A percentile compares a stretch with the other conserved stretches of the same genome.
phyloP scores from a whole-genome alignment of 1,140 invertebrate species.

The Lordiphosa collinella region DNA sequence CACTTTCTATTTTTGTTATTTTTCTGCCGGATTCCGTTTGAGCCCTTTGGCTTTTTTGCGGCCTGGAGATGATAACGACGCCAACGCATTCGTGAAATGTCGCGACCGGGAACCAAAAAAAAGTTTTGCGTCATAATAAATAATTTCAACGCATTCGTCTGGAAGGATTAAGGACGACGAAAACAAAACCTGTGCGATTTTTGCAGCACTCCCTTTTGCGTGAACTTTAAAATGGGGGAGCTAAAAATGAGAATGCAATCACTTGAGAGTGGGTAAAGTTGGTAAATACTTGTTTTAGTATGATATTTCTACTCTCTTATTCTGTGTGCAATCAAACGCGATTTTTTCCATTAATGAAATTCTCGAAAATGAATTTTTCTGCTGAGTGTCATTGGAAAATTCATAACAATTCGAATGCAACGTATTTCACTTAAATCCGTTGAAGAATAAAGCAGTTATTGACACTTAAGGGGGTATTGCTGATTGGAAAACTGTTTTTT shows the following conservation, averaged over 20 bases:
- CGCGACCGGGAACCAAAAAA: constrained; percentile 45
- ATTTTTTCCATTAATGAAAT: too few relatives aligned
- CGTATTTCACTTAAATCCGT: too few relatives aligned
- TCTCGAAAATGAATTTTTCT: too few relatives aligned
- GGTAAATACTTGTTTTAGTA: too few relatives aligned
- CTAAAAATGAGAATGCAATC: not conserved
- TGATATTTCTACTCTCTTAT: too few relatives aligned
- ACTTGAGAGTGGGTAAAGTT: too few relatives aligned
- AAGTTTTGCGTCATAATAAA: constrained; percentile 76
- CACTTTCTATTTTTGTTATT: constrained; percentile 47
- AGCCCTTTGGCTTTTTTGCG: constrained; percentile 44
- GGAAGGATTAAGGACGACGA: constrained; percentile 66
- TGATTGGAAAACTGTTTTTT: too few relatives aligned
- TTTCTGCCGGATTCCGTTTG: constrained; percentile 24
- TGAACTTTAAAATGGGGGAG: not conserved
- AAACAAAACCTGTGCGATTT: constrained; percentile 17
- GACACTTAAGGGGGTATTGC: too few relatives aligned
- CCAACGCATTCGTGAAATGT: constrained; percentile 35
- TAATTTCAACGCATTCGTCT: constrained; percentile 73
- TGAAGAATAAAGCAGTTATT: too few relatives aligned
- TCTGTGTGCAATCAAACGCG: too few relatives aligned
- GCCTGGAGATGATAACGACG: constrained; percentile 40
- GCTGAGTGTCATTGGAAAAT: too few relatives aligned
- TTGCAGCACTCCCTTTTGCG: constrained; percentile 10
- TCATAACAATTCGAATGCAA: too few relatives aligned